These are phyloP conservation scores for Sarcophaga bullata DNA, from an alignment of 1,140 invertebrate genomes.

Conservation along the genomic window DNA sequence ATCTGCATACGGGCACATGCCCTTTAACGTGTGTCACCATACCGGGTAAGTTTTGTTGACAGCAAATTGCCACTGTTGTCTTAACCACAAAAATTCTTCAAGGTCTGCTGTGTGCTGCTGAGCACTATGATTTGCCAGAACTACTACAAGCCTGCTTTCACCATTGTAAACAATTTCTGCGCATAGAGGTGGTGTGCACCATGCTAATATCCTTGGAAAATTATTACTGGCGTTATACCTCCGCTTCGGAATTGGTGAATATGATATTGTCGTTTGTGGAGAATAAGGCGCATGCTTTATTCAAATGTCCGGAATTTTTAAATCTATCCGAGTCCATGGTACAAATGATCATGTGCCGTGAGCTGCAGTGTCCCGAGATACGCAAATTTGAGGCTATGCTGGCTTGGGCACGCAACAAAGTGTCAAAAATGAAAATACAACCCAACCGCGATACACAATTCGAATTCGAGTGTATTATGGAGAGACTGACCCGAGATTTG, in stretches of 20 bases:
- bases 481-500: constrained; percentile 85
- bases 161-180: constrained; percentile 91
- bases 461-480: constrained; percentile 93
- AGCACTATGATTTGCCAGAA: constrained; percentile 93
- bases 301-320: constrained; percentile 84
- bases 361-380: constrained; percentile 88
- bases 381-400: constrained; percentile 94
- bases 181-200: constrained; percentile 90
- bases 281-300: constrained; percentile 83
- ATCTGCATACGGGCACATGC: constrained; percentile 92
- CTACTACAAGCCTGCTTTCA: constrained; percentile 94
- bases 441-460: constrained; percentile 84
- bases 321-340: constrained; percentile 94
- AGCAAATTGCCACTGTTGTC: background rate
- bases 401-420: constrained; percentile 86
- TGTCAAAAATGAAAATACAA: constrained; percentile 74
- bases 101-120: constrained; percentile 89
- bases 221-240: constrained; percentile 95
- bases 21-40: constrained; percentile 91
- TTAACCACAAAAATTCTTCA: background rate
- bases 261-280: constrained; percentile 94
- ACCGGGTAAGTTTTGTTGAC: constrained; percentile 69
- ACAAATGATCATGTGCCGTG: constrained; percentile 91
- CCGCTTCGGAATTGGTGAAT: constrained; percentile 91
- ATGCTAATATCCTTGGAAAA: constrained; percentile 94